These are phyloP conservation scores for Acrocephalus kingi DNA, from an alignment of 2,113 vertebrate species.

Conservation along the genomic window DNA sequence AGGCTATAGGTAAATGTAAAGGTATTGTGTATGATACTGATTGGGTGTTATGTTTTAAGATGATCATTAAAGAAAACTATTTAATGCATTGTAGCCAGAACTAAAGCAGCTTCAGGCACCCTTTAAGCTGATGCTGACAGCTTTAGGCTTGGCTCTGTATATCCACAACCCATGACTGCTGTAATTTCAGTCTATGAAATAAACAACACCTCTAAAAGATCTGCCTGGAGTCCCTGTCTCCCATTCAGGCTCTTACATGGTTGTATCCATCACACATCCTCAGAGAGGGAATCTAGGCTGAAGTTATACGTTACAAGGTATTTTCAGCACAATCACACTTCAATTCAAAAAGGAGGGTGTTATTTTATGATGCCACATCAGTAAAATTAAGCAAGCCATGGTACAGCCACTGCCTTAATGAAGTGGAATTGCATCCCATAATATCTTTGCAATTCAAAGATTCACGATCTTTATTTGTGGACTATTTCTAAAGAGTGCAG, in stretches of 20 bases:
- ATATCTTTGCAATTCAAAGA: not conserved
- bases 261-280: not conserved
- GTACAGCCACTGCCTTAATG: not conserved
- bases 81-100: too few species aligned
- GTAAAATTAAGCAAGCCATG: not conserved
- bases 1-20: too few species aligned
- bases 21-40: too few species aligned
- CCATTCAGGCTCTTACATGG: not conserved
- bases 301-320: not conserved
- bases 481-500: not conserved
- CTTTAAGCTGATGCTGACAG: too few species aligned
- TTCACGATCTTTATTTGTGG: not conserved
- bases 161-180: too few species aligned
- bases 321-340: not conserved
- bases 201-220: too few species aligned
- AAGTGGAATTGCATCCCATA: not conserved
- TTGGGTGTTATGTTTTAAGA: too few species aligned
- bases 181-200: too few species aligned
- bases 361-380: not conserved
- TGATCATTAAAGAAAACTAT: too few species aligned
- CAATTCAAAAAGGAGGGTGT: not conserved
- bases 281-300: not conserved
- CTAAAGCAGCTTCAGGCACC: too few species aligned
- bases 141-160: too few species aligned
- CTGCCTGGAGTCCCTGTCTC: too few species aligned